Conservation (phyloP, 2,797 vertebrate species). For the Nyctibius grandis region DNA sequence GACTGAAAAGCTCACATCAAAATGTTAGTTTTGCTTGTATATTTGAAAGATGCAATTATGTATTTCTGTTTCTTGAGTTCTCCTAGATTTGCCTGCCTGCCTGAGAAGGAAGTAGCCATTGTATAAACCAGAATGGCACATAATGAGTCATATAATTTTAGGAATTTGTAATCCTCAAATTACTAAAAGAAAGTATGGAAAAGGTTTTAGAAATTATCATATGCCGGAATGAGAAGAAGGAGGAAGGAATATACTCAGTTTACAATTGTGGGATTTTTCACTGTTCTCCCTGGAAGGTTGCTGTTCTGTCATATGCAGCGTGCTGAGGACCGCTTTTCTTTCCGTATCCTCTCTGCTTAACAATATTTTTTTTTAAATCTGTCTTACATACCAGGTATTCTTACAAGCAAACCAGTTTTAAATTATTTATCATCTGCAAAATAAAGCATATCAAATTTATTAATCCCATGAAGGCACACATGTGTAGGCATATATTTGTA, state of each 20-base stretch:
- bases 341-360: slow-evolving; percentile 23
- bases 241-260: background rate
- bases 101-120: background rate
- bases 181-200: background rate
- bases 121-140: background rate
- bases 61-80: background rate
- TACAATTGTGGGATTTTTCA: background rate
- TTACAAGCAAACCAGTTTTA: background rate
- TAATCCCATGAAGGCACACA: background rate
- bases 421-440: background rate
- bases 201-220: background rate
- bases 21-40: background rate
- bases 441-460: background rate
- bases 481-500: background rate
- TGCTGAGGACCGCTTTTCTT: background rate
- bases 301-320: background rate
- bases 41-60: background rate
- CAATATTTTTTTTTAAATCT: background rate
- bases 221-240: background rate
- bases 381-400: background rate
- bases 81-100: background rate
- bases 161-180: background rate
- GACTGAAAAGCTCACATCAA: background rate
- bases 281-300: background rate
- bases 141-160: background rate